Evolutionary conservation across 2,797 vertebrate species (phyloP).

Genomic region (Hafferia zeledoni): DNA sequence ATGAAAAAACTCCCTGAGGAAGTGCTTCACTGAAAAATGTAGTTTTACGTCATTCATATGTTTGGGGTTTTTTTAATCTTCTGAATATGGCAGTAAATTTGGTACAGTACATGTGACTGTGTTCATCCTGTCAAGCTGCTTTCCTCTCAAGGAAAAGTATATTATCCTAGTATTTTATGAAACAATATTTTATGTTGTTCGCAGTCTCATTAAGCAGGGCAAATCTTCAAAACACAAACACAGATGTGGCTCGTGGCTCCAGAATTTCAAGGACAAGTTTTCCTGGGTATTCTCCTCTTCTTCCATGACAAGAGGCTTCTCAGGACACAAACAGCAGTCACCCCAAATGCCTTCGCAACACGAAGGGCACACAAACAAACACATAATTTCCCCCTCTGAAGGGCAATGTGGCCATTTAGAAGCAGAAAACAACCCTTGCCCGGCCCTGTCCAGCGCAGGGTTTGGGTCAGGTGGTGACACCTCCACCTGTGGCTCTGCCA

Average conservation of each 20-base stretch:
- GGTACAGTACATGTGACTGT: accelerated
- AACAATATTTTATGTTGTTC: not conserved
- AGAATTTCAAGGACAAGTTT: not conserved
- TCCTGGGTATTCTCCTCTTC: not conserved
- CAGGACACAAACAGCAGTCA: not conserved
- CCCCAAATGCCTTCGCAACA: not conserved
- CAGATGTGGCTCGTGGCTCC: accelerated
- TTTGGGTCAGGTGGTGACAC: not conserved
- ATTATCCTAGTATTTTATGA: not conserved
- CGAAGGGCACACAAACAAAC: not conserved
- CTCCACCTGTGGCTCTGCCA: not conserved
- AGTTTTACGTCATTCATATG: accelerated
- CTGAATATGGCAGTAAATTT: not conserved
- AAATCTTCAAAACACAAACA: not conserved
- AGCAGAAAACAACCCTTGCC: not conserved
- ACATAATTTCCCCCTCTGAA: not conserved
- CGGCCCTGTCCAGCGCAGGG: accelerated
- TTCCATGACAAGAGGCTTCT: accelerated
- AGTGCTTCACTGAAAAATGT: not conserved
- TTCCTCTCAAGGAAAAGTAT: not conserved
- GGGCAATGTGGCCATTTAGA: accelerated
- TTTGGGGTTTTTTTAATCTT: not conserved
- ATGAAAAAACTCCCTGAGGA: not conserved
- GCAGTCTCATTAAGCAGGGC: not conserved
- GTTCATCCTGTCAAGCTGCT: not conserved